A percentile compares a stretch with the other conserved stretches of the same genome.
phyloP scores from a whole-genome alignment of 2,888 invertebrate genomes.

The Campopleginae sp. region DNA sequence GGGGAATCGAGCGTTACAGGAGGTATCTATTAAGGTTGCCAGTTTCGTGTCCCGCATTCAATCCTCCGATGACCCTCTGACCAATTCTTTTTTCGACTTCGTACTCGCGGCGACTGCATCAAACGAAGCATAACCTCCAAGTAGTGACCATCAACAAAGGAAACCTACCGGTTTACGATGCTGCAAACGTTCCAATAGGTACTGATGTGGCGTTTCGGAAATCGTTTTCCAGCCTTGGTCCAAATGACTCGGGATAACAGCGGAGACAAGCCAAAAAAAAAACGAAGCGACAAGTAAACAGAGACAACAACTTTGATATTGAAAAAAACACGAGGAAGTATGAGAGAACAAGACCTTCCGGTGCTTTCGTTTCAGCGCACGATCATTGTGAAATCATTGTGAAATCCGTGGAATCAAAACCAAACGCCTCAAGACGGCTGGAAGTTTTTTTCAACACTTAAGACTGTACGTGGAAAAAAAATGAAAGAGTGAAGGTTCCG shows the following conservation, averaged over 20 bases:
- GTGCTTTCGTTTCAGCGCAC: neutral
- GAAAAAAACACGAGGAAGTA: neutral
- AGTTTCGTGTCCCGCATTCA: slow-evolving; percentile 61
- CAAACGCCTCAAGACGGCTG: neutral
- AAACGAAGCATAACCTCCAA: slow-evolving; percentile 10
- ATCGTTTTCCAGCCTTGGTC: slow-evolving; percentile 56
- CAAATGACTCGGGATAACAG: slow-evolving; percentile 22
- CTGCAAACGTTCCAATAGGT: slow-evolving; percentile 56
- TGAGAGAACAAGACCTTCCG: neutral
- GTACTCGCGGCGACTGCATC: slow-evolving; percentile 17
- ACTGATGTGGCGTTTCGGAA: slow-evolving; percentile 57
- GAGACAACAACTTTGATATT: neutral
- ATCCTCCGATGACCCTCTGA: slow-evolving; percentile 18
- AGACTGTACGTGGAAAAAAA: neutral
- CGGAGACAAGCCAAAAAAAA: neutral
- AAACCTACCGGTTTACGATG: slow-evolving; percentile 55
- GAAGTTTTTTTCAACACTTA: neutral
- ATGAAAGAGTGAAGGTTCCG: neutral
- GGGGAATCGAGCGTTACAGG: slow-evolving; percentile 60
- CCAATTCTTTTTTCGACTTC: slow-evolving; percentile 11
- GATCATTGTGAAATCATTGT: neutral
- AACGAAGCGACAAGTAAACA: neutral
- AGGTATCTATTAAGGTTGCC: slow-evolving; percentile 61
- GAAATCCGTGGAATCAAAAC: neutral
- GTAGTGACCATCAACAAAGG: slow-evolving; percentile 1